Evolutionary conservation across 2,797 vertebrate genomes (phyloP), one percentile per base, ranked within the genome.

Genomic region (Lagorchestes hirsutus): DNA sequence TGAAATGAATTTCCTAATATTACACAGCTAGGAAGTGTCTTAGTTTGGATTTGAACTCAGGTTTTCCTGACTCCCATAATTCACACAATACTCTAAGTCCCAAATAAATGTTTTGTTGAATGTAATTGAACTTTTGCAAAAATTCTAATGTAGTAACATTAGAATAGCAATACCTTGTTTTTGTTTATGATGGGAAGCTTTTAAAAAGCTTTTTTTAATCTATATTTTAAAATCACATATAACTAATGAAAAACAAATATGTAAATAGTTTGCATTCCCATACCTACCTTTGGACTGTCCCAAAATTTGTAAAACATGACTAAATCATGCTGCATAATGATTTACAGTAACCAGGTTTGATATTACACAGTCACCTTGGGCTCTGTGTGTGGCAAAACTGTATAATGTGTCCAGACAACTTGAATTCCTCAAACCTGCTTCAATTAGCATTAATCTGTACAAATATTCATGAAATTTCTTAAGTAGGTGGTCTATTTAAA

Each of bases 391-490:
- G 34, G 29, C 62, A 59, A 40, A 22, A 57, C 12, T 54, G 56
- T 92, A 91, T 58, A 95, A 94, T 22, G 92, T 91, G 28, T 40
- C n/a, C 91, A 22, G 2, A 46, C 57, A 95, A 90, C 93, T 10
- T 97, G 62, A 55, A 29, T 93, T 94, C 67, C 95, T 91, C 87
- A 92, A 97, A 90, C 5, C 14, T 5, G 92, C 9, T 46, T 18
- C 56, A 93, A 54, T 55, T 28, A 93, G 55, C 62, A 93, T 6
- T 0, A 54, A 67, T 3, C 31, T 90, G 59, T 24, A 50, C 54
- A 97, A 92, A 91, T 82, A 93, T 94, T 52, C 95, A 67, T 90
- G 93, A 97, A 93, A 93, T n/a, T 40, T 94, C 62, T 46, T 96
- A 95, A 96, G 0, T 90, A 90, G 46, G 87, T 93, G 93, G 92